These are phyloP conservation scores for Cryptus armator DNA, from an alignment of 2,888 invertebrate species.

Conservation along the genomic window DNA sequence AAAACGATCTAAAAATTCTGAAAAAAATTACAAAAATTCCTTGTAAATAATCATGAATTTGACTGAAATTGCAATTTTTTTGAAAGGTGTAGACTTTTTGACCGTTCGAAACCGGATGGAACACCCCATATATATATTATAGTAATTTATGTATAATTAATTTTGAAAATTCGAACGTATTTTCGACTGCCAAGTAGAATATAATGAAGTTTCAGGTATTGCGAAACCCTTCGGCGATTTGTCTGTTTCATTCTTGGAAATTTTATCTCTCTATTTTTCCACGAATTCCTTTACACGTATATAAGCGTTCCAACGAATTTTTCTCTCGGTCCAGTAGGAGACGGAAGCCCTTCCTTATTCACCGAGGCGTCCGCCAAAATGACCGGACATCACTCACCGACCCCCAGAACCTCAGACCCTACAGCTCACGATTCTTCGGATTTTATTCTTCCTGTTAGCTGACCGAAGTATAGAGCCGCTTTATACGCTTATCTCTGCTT, in stretches of 20 bases:
- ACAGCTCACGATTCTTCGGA: conserved; percentile 45
- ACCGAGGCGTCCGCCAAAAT: conserved; percentile 70
- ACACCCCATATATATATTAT: no score
- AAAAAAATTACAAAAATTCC: no score
- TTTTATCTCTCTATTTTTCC: conserved; percentile 29
- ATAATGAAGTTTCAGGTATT: no score
- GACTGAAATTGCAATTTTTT: no score
- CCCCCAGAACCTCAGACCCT: conserved; percentile 51
- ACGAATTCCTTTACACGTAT: conserved; percentile 51
- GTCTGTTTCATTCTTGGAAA: conserved; percentile 11
- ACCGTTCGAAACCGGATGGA: no score
- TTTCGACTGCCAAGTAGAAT: no score
- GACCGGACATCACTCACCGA: conserved; percentile 72
- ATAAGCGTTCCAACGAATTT: conserved; percentile 48
- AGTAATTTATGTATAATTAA: no score
- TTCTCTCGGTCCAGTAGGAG: conserved; percentile 50
- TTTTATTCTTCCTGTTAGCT: conserved; percentile 16
- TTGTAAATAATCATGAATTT: no score
- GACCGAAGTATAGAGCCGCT: conserved; percentile 12
- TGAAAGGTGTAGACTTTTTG: no score
- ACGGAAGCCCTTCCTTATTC: conserved; percentile 69
- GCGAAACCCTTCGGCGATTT: no score
- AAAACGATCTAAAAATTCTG: no score
- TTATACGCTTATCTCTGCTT: not conserved
- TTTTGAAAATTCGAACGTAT: no score